Evolutionary conservation across 2,113 vertebrate species (phyloP).

Genomic region (Pteronura brasiliensis): DNA sequence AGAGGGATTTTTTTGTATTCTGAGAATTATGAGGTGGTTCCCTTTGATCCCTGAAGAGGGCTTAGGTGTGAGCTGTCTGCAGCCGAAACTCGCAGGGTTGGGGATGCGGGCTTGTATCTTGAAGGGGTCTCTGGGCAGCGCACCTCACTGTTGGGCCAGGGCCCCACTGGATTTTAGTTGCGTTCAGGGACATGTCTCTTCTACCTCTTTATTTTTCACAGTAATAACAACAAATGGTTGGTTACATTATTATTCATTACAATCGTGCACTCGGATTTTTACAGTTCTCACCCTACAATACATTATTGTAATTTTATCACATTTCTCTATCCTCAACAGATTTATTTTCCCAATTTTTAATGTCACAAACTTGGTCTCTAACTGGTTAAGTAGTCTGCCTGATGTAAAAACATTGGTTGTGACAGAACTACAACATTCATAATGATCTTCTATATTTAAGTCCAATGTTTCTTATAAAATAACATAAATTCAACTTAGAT

Average conservation of each 20-base stretch:
- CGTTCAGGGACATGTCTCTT: background rate
- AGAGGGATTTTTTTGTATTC: background rate
- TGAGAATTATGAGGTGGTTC: accelerated
- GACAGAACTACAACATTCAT: background rate
- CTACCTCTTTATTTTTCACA: background rate
- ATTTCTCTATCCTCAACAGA: background rate
- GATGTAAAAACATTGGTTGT: background rate
- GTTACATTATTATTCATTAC: background rate
- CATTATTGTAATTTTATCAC: background rate
- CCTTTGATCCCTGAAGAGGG: background rate
- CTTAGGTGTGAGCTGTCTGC: background rate
- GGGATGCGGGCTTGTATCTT: too few relatives aligned
- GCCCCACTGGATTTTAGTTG: background rate
- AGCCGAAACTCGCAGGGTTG: background rate
- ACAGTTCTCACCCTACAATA: background rate
- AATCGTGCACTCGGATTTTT: background rate
- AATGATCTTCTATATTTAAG: background rate
- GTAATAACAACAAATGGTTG: background rate
- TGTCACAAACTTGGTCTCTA: background rate
- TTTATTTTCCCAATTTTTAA: background rate
- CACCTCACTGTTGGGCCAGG: accelerated
- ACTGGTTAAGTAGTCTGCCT: background rate
- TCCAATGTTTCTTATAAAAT: background rate
- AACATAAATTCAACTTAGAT: background rate
- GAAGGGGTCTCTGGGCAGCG: background rate